A percentile compares a stretch with the other conserved stretches of the same genome.
phyloP scores from a whole-genome alignment of 2,113 vertebrate species.

The Oreochromis niloticus region DNA sequence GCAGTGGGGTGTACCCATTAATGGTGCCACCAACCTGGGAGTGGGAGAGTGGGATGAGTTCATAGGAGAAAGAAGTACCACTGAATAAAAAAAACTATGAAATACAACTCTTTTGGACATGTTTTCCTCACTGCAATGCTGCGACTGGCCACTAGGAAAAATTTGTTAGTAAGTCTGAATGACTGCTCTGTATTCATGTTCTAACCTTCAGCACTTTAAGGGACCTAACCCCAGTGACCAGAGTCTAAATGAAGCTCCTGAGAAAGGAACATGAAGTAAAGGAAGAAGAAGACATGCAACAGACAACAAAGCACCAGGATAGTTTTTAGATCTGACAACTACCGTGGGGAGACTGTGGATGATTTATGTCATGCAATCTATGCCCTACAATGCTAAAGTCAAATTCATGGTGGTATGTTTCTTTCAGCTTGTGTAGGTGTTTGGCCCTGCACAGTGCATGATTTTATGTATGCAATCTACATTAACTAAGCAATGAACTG shows the following conservation, averaged over 20 bases:
- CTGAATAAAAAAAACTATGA: background rate
- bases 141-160: background rate
- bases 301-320: background rate
- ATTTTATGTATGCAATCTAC: background rate
- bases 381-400: background rate
- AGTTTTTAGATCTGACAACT: background rate
- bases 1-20: slow-evolving; percentile 61
- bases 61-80: background rate
- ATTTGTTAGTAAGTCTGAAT: background rate
- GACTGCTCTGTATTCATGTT: background rate
- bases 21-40: slow-evolving; percentile 78
- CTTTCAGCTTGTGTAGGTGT: background rate
- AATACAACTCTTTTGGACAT: background rate
- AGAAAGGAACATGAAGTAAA: background rate
- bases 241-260: background rate
- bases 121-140: background rate
- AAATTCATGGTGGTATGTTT: background rate
- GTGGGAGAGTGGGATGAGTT: slow-evolving; percentile 29
- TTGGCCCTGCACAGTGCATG: background rate
- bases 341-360: background rate
- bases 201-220: background rate
- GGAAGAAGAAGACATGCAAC: background rate
- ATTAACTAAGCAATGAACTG: background rate
- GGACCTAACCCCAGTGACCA: background rate
- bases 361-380: background rate